Base-by-base conservation (phyloP, 2,888 invertebrate genomes). In the Linnaemya vulpina region DNA sequence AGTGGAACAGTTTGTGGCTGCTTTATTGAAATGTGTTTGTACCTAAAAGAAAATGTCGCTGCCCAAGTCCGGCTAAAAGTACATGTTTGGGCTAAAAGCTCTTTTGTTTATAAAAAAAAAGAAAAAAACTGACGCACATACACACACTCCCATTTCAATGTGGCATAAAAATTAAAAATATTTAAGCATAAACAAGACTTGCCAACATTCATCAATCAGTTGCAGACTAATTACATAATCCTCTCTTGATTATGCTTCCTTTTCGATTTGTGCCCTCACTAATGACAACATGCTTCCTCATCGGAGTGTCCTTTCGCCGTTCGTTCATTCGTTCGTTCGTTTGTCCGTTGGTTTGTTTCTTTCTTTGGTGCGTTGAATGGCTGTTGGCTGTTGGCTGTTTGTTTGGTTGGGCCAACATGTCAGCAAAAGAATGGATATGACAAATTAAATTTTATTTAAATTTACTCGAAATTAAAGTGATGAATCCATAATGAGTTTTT, bases 221-320 rank as follows among this genome's bases (percentile, higher is more conserved):
- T 90, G 89, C 92, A 92, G 92, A 92, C 91, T 91, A 91, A 92
- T 91, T 91, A 92, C 91, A 91, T 91, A 91, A 91, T 91, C 91
- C 91, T 88, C 91, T 91, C 90, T 90, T 91, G 91, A 91, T 90
- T 90, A 90, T 91, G 90, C 89, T 65, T 88, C 88, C 82, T 63
- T 87, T 83, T 65, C 88, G 88, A 88, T 88, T 89, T 87, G 86
- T 86, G 86, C 65, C 77, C 74, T 53, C 76, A 49, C 75, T 82
- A 82, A 84, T 79, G 75, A 73, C 58, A 51, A 67, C 20, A 40
- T 68, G 40, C 55, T 80, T 4, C 40, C 25, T 40, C 40, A 35
- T 65, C 38, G 2, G 40, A 25, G 38, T 13, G 63, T 63, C 43
- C 15, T 3, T 73, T 35, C 30, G 13, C 17, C 8, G 22, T 17